These are phyloP conservation scores for Amphiura filiformis DNA, from an alignment of 35 echinoderm and acorn worm genomes.

Conservation along the genomic window DNA sequence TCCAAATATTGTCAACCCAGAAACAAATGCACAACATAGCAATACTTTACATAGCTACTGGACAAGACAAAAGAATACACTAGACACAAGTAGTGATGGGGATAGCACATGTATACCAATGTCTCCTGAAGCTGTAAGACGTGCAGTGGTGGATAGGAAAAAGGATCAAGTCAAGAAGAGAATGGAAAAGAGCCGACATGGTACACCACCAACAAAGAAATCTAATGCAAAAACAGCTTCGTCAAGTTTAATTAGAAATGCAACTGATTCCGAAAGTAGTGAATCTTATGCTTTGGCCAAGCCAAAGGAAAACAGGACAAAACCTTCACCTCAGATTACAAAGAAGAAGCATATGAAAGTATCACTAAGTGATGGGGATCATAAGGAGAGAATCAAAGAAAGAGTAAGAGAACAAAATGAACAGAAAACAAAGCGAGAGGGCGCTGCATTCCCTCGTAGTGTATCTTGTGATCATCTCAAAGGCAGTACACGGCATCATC, in stretches of 20 bases:
- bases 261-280: conserved; percentile 90
- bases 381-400: conserved; percentile 13
- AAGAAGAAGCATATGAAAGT: conserved; percentile 22
- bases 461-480: conserved; percentile 31
- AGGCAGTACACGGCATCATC: background rate
- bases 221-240: conserved; percentile 13
- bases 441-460: conserved; percentile 9
- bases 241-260: conserved; percentile 1
- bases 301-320: background rate
- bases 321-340: conserved; percentile 27
- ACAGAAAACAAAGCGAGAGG: background rate
- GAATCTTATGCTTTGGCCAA: conserved; percentile 61
- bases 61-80: conserved; percentile 12
- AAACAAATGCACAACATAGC: background rate
- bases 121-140: conserved; percentile 4
- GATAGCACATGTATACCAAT: conserved; percentile 35
- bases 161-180: conserved; percentile 48
- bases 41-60: background rate
- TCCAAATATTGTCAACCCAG: background rate
- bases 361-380: conserved; percentile 43
- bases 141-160: conserved; percentile 29
- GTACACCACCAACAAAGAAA: conserved; percentile 49
- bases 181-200: conserved; percentile 17
- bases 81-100: conserved; percentile 31
- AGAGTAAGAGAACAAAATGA: conserved; percentile 37